Percentiles rank a stretch among this genome's conserved stretches.
These are phyloP conservation scores for Dryomyza anilis DNA, from an alignment of 2,888 invertebrate species.

Conservation along the genomic window DNA sequence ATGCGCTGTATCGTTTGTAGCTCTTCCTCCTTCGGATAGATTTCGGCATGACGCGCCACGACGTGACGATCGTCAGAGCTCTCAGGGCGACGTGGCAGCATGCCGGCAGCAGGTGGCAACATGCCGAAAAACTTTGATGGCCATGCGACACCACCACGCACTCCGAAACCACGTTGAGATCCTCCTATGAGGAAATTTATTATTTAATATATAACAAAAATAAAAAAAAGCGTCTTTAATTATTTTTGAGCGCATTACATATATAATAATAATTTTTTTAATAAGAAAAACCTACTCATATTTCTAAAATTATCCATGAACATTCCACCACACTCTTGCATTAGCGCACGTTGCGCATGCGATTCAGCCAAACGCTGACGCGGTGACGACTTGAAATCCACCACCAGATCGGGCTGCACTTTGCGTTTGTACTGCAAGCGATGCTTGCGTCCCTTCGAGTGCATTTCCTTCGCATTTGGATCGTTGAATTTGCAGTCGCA, in stretches of 20 bases:
- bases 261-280: too few relatives aligned
- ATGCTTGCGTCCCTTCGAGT: conserved; percentile 97
- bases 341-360: conserved; percentile 78
- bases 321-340: conserved; percentile 71
- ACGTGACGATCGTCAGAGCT: conserved; percentile 97
- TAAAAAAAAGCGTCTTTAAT: too few relatives aligned
- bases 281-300: too few relatives aligned
- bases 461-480: conserved; percentile 99
- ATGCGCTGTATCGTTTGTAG: conserved; percentile 87
- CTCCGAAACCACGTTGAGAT: conserved; percentile 49
- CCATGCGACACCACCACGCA: conserved; percentile 60
- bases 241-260: too few relatives aligned
- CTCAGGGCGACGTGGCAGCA: conserved; percentile 82
- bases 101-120: conserved; percentile 63
- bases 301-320: too few relatives aligned
- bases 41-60: conserved; percentile 87
- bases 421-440: conserved; percentile 96
- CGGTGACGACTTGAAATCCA: conserved; percentile 93
- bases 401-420: conserved; percentile 86
- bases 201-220: too few relatives aligned
- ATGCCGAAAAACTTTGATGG: conserved; percentile 65
- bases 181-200: conserved; percentile 34
- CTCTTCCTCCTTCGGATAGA: conserved; percentile 92
- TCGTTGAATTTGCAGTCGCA: conserved; percentile 99
- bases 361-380: conserved; percentile 86